Evolutionary conservation across 2,113 vertebrate genomes (phyloP).

Genomic region (Ammodytes marinus): DNA sequence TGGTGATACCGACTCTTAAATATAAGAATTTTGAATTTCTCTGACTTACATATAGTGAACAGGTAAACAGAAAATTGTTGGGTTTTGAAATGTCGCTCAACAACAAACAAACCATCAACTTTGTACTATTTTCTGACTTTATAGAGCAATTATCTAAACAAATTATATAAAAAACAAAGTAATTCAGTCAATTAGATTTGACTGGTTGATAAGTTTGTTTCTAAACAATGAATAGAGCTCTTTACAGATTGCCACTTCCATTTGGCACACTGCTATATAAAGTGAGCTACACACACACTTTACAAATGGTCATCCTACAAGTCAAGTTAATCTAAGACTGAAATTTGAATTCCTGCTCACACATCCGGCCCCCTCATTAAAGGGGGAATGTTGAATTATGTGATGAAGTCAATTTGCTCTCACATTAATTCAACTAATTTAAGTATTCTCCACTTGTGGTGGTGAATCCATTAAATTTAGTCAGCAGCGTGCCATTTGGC

Average conservation of each 20-base stretch:
- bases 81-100: not conserved
- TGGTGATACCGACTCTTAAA: not conserved
- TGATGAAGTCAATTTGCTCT: not conserved
- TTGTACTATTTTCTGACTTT: too few species aligned
- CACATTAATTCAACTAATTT: constrained; percentile 5
- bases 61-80: not conserved
- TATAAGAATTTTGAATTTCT: not conserved
- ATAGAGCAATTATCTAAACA: too few species aligned
- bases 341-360: not conserved
- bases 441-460: not conserved
- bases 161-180: too few species aligned
- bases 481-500: constrained; percentile 3
- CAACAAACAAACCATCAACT: too few species aligned
- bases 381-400: constrained; percentile 5
- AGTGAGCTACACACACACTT: not conserved
- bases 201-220: too few species aligned
- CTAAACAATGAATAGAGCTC: too few species aligned
- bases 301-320: not conserved
- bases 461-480: constrained; percentile 18
- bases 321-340: not conserved
- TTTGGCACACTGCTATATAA: too few species aligned
- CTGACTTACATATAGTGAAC: not conserved
- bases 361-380: not conserved
- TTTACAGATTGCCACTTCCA: too few species aligned
- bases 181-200: too few species aligned